Evolutionary conservation across 2,797 vertebrate species (phyloP), one percentile per base, ranked within the genome.

Genomic region (Anableps anableps): DNA sequence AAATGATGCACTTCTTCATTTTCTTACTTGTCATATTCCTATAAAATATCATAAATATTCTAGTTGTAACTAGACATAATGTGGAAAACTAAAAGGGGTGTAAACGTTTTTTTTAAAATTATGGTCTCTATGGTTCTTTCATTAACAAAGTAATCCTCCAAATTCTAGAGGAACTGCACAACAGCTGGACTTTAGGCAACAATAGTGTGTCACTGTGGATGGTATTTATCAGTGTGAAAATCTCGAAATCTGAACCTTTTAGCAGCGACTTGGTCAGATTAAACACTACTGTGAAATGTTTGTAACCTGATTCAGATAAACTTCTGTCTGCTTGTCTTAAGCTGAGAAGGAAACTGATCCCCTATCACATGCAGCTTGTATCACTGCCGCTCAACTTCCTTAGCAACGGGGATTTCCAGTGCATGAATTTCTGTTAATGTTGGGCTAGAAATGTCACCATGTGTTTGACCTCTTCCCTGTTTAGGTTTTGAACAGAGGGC

Each of bases 391-490:
- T 76, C 19, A 55, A 36, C 79, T 82, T 85, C 72, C 79, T 88
- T 43, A 80, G 53, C 48, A 38, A 60, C 0, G 60, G 88, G 88
- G 62, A 77, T 84, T 91, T 92, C 84, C 86, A 80, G 19, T 60
- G 34, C 7, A 76, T 43, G n/a, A n/a, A 41, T 73, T 71, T 76
- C n/a, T 47, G 17, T 83, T 77, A 75, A 31, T 64, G 34, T 45
- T 50, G 66, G 43, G n/a, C 75, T 74, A 78, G 14, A 77, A 41
- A 34, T 74, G 43, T 55, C 21, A 66, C 23, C 43, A 74, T 62
- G 13, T 19, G 13, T 72, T 76, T 62, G 62, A 79, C 23, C 66
- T 76, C 8, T 74, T 72, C 80, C 75, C n/a, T 36, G 3, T 79
- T 79, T 4, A 26, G 60, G 34, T 36, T 53, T 86, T 75, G 34